Evolutionary conservation across 2,113 vertebrate species (phyloP), one percentile per base, ranked within the genome.

Genomic region (Sturnira hondurensis): DNA sequence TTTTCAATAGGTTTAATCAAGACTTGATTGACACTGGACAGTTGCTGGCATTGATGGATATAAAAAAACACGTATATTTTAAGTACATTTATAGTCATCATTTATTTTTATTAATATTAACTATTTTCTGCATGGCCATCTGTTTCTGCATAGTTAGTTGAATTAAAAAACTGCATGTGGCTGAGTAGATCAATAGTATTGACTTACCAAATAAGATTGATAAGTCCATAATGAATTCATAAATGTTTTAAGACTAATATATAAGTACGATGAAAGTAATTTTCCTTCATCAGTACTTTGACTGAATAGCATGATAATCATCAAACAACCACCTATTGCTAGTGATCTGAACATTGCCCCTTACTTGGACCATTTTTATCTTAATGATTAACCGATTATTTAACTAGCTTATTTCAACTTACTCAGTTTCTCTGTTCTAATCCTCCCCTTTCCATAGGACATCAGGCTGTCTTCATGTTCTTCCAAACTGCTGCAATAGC

Each of bases 101-200:
- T 94, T 93, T 92, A 45, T 85, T 67, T 85, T 88, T 38, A 84
- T 76, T 67, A 73, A 80, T 93, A 78, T 81, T 74, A 86, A 67
- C 50, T 61, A 76, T 26, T 31, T 20, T 67, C 58, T 89, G 2
- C 43, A 90, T 88, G 65, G 5, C 22, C 70, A 93, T 94, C 58
- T 58, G 33, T 92, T 84, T 94, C 63, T 77, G 36, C 4, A 77
- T 22, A 58, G 89, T 74, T 89, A 80, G 63, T 93, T 94, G 83
- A 90, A 88, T 93, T 76, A 96, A 93, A 74, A 74, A 92, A 63
- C 83, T 81, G 33, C 28, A 83, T 81, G 50, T 74, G 86, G 82
- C 63, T 78, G 41, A 95, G 16, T 84, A 22, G 43, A 82, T 97
- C 96, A 83, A 95, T 96, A 88, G 61, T 95, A 95, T 71, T 97